These are phyloP conservation scores for Himantopus leucocephalus DNA, from an alignment of 2,113 vertebrate species.

Conservation along the genomic window DNA sequence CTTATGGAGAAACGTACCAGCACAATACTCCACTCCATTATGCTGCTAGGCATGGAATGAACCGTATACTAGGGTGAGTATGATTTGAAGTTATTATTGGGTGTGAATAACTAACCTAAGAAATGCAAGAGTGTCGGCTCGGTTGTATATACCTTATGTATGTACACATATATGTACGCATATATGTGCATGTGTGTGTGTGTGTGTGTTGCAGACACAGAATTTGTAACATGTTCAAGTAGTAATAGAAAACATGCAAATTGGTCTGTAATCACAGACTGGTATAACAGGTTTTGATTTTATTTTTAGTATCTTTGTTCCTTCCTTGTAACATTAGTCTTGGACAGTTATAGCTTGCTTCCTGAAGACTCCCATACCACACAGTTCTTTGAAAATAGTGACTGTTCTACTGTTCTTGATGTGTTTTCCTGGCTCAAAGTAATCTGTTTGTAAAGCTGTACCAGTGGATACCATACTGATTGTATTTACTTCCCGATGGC, in stretches of 20 bases:
- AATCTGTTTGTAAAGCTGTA: not conserved
- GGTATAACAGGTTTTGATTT: not conserved
- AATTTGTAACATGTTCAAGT: not conserved
- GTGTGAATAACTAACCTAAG: not conserved
- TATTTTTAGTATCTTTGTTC: not conserved
- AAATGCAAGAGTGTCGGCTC: not conserved
- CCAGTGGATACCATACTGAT: not conserved
- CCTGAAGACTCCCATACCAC: not conserved
- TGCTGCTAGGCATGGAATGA: conserved; percentile 95
- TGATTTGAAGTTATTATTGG: not conserved
- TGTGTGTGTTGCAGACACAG: not conserved
- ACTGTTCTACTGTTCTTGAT: not conserved
- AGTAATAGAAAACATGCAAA: not conserved
- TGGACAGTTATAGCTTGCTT: not conserved
- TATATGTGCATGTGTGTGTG: too few relatives aligned
- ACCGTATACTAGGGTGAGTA: conserved; percentile 92
- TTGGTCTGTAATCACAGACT: not conserved
- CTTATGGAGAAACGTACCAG: conserved; percentile 97
- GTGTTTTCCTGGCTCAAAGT: not conserved
- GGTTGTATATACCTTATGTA: not conserved
- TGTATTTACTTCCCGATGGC: not conserved
- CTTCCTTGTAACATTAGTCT: not conserved
- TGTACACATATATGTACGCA: not conserved
- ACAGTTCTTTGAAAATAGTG: not conserved
- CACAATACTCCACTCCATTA: conserved; percentile 98